phyloP scores from a whole-genome alignment of 2,113 vertebrate species.

The Sitta europaea region DNA sequence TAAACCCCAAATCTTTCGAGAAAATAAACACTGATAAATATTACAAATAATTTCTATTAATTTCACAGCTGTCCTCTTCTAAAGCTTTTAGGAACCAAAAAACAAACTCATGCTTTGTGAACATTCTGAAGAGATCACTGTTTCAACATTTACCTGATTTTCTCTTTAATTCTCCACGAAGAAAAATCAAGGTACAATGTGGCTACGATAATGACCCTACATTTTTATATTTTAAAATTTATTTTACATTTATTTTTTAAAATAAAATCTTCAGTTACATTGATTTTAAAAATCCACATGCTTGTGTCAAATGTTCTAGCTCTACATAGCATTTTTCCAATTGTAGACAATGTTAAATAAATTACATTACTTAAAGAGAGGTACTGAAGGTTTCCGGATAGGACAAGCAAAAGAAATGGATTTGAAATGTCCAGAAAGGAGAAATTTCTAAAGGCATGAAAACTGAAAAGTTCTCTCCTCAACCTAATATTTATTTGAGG shows the following conservation, averaged over 20 bases:
- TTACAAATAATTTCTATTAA: not conserved
- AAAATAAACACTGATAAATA: not conserved
- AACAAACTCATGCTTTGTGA: conserved; percentile 73
- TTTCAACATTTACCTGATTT: conserved; percentile 77
- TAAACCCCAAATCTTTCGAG: not conserved
- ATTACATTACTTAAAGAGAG: conserved; percentile 73
- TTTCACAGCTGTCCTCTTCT: not conserved
- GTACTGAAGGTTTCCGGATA: conserved; percentile 74
- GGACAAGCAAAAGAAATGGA: conserved; percentile 75
- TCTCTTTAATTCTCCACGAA: conserved; percentile 73
- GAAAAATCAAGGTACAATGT: conserved; percentile 72
- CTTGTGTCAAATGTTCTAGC: not conserved
- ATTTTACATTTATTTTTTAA: not conserved
- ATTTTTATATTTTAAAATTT: not conserved
- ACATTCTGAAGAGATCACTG: conserved; percentile 74
- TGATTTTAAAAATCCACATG: not conserved
- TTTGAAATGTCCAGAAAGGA: conserved; percentile 78
- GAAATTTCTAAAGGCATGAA: conserved; percentile 76
- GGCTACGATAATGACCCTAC: not conserved
- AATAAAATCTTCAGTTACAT: not conserved
- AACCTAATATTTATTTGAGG: conserved; percentile 76
- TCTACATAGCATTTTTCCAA: not conserved
- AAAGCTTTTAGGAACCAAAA: conserved; percentile 76
- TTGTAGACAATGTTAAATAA: conserved; percentile 73
- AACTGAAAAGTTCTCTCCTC: conserved; percentile 74